Percentiles rank a stretch among this genome's conserved stretches.
Evolutionary conservation across 2,113 vertebrate species (phyloP).

Genomic region (Capra hircus): DNA sequence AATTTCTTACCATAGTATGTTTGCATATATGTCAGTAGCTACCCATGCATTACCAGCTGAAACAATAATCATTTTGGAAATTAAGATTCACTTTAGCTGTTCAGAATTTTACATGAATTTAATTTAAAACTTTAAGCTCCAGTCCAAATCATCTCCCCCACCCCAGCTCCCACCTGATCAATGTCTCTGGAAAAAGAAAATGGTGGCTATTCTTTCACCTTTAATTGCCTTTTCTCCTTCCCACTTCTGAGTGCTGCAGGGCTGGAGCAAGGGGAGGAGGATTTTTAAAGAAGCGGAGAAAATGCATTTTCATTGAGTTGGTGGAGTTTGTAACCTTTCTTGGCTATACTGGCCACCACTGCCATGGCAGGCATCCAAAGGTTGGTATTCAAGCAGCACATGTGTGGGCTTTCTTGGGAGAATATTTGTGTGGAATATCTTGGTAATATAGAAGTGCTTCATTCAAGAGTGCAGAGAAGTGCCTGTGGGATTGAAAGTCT

Average conservation of each 20-base stretch:
- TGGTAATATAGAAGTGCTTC: not conserved
- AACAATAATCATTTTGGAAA: not conserved
- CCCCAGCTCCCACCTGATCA: not conserved
- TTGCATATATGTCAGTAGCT: not conserved
- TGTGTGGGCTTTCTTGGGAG: not conserved
- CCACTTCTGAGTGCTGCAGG: not conserved
- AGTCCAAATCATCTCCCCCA: not conserved
- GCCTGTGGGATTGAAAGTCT: not conserved
- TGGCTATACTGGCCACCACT: not conserved
- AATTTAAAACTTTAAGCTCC: not conserved
- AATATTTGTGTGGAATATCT: not conserved
- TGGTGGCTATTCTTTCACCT: not conserved
- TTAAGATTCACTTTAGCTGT: not conserved
- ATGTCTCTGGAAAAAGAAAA: not conserved
- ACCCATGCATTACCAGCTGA: not conserved
- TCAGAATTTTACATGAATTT: not conserved
- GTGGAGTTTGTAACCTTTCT: not conserved
- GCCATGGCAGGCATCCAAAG: not conserved
- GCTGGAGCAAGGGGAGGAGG: accelerated
- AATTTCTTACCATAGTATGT: not conserved
- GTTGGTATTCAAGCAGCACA: not conserved
- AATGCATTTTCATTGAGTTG: not conserved
- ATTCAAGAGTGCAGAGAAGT: not conserved
- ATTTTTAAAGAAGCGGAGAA: not conserved
- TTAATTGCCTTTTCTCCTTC: not conserved